Evolutionary conservation across 2,113 vertebrate species (phyloP).

Genomic region (Oostethus manadensis): DNA sequence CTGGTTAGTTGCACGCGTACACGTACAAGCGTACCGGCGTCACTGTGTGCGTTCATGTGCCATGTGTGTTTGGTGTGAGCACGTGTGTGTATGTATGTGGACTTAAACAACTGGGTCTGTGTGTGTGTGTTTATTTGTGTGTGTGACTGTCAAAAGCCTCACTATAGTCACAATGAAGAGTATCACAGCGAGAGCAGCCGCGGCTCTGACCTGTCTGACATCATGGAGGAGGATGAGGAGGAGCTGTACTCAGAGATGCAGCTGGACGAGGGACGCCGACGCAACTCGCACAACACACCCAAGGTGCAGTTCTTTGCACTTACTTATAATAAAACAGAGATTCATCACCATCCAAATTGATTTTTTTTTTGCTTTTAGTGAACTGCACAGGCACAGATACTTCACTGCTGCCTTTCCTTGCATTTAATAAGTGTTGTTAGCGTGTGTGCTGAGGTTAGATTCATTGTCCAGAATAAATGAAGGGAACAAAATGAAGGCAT

Average conservation of each 20-base stretch:
- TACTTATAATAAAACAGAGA: slow-evolving; percentile 42
- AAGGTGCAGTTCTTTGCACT: slow-evolving; percentile 79
- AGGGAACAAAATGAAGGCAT: background rate
- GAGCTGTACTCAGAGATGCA: slow-evolving; percentile 96
- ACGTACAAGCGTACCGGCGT: slow-evolving; percentile 26
- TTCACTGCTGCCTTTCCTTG: slow-evolving; percentile 56
- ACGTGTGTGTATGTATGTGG: slow-evolving; percentile 46
- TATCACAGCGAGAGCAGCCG: slow-evolving; percentile 96
- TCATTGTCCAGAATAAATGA: background rate
- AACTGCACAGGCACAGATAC: slow-evolving; percentile 61
- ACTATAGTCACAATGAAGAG: slow-evolving; percentile 87
- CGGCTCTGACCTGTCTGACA: slow-evolving; percentile 95
- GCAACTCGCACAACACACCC: slow-evolving; percentile 83
- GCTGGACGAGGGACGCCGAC: slow-evolving; percentile 84
- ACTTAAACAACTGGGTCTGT: slow-evolving; percentile 61
- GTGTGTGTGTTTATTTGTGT: slow-evolving; percentile 52
- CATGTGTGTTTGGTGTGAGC: slow-evolving; percentile 50
- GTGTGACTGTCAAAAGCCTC: slow-evolving; percentile 72
- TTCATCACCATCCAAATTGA: slow-evolving; percentile 38
- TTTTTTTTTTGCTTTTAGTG: slow-evolving; percentile 15
- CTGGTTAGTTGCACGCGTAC: slow-evolving; percentile 49
- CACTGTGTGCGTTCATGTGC: slow-evolving; percentile 24
- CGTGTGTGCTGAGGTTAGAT: slow-evolving; percentile 47
- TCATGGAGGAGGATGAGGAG: slow-evolving; percentile 98
- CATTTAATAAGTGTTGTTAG: slow-evolving; percentile 42